Conservation (phyloP, 35 echinoderm and acorn worm genomes). For the Acanthaster planci region DNA sequence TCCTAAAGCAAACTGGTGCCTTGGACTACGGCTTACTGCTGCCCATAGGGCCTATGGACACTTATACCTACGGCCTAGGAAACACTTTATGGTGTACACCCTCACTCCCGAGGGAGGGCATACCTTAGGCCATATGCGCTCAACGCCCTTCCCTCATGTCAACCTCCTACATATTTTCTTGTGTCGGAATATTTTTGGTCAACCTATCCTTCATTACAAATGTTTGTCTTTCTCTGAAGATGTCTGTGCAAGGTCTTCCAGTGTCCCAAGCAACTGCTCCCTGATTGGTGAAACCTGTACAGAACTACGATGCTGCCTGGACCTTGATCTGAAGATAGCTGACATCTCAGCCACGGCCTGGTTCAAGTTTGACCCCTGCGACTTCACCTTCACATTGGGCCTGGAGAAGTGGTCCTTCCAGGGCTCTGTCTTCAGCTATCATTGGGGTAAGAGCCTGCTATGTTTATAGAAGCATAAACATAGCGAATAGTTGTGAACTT, state of each 20-base stretch:
- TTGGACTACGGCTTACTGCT: no score
- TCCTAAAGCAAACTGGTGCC: no score
- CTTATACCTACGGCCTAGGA: no score
- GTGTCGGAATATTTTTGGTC: not conserved
- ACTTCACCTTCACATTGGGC: slow-evolving; percentile 20
- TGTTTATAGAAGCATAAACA: not conserved
- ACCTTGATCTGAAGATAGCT: slow-evolving; percentile 28
- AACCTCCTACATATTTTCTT: no score
- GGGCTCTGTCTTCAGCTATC: slow-evolving; percentile 33
- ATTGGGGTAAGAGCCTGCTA: slow-evolving; percentile 22
- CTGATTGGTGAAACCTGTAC: slow-evolving; percentile 21
- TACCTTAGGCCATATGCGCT: no score
- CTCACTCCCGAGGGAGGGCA: no score
- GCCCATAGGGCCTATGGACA: no score
- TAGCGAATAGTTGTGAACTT: not conserved
- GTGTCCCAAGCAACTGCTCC: slow-evolving; percentile 3
- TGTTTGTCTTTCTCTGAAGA: not conserved
- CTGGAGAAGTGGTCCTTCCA: slow-evolving; percentile 35
- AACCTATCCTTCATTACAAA: not conserved
- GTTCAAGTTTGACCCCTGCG: slow-evolving; percentile 31
- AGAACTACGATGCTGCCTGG: slow-evolving; percentile 23
- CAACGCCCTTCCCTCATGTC: no score
- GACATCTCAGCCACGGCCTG: not conserved
- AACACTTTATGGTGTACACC: no score
- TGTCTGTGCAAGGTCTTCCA: not conserved